Evolutionary conservation across 2,113 vertebrate genomes (phyloP).

Genomic region (Tachysurus fulvidraco): DNA sequence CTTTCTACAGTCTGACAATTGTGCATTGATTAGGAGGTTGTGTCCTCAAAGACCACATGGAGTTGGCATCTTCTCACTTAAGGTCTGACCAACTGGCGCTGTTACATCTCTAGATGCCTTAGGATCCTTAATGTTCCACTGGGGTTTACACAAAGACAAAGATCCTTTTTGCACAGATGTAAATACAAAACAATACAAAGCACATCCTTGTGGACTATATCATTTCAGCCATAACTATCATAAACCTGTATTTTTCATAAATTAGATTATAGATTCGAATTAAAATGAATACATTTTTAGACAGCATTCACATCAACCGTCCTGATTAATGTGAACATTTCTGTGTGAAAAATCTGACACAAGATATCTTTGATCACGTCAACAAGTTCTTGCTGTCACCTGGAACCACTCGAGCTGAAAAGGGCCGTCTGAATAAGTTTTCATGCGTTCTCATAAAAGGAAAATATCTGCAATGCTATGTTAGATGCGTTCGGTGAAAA

Average conservation of each 20-base stretch:
- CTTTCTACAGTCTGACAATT: too few relatives aligned
- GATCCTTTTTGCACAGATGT: slow-evolving; percentile 43
- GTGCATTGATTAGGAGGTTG: too few relatives aligned
- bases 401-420: slow-evolving; percentile 59
- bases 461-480: slow-evolving; percentile 60
- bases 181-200: slow-evolving; percentile 28
- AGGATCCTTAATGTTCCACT: slow-evolving; percentile 48
- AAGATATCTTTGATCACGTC: not conserved
- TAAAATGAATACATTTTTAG: not conserved
- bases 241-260: not conserved
- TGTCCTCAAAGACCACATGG: too few relatives aligned
- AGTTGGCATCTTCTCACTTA: too few relatives aligned
- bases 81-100: too few relatives aligned
- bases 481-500: slow-evolving; percentile 53
- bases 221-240: slow-evolving; percentile 45
- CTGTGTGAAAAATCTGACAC: not conserved
- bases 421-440: slow-evolving; percentile 58
- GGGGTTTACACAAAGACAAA: slow-evolving; percentile 40
- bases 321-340: not conserved
- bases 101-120: too few relatives aligned
- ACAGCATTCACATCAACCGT: not conserved
- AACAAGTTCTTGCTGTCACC: slow-evolving; percentile 53
- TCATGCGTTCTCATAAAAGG: slow-evolving; percentile 68
- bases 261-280: not conserved
- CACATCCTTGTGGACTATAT: slow-evolving; percentile 16